A percentile compares a stretch with the other conserved stretches of the same genome.
Conservation (phyloP, 2,113 vertebrate genomes). For the Sturnus vulgaris region DNA sequence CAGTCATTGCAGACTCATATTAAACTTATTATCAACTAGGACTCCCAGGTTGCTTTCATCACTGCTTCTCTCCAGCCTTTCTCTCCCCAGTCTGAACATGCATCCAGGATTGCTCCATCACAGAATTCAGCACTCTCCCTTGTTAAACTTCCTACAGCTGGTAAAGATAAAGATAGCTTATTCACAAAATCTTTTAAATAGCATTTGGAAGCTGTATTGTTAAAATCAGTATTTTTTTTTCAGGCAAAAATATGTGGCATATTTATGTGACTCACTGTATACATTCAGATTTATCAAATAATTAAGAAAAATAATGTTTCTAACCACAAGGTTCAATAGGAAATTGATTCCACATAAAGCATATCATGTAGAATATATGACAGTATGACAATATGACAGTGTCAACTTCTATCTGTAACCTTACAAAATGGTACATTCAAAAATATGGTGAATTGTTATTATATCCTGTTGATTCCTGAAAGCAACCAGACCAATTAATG, state of each 20-base stretch:
- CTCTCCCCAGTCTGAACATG: accelerated
- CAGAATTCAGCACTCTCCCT: not conserved
- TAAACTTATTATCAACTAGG: not conserved
- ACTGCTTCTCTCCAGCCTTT: not conserved
- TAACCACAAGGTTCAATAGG: not conserved
- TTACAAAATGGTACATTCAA: not conserved
- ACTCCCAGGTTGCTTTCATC: not conserved
- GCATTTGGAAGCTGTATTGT: not conserved
- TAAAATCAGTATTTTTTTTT: not conserved
- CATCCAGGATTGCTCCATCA: not conserved
- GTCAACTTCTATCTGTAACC: not conserved
- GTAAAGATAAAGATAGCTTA: not conserved
- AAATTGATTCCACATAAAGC: not conserved
- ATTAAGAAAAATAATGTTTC: not conserved
- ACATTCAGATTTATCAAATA: not conserved
- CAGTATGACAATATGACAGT: not conserved
- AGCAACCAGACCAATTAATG: not conserved
- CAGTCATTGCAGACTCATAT: not conserved
- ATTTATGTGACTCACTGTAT: not conserved
- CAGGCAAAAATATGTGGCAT: not conserved
- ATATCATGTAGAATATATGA: not conserved
- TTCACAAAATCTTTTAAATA: not conserved
- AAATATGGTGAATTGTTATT: not conserved
- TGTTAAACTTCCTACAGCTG: not conserved
- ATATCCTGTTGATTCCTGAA: not conserved